Evolutionary conservation across 2,113 vertebrate species (phyloP), one percentile per base, ranked within the genome.

Genomic region (Gymnarchus niloticus): DNA sequence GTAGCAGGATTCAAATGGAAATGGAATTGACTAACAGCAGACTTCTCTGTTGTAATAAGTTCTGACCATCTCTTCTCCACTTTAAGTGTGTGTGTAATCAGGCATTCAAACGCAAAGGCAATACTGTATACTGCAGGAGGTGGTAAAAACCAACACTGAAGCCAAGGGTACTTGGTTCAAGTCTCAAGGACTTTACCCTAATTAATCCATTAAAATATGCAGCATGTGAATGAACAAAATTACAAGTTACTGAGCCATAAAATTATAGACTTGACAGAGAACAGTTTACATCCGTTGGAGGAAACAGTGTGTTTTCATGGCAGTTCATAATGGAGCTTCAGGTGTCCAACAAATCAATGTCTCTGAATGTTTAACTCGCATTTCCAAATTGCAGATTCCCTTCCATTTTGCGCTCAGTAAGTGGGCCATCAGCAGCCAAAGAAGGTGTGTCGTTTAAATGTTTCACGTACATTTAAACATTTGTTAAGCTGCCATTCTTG

Each of bases 131-230:
- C 77, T 51, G 77, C 77, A 0, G 65, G 41, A 73, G 65, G 65
- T 73, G 33, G 65, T 73, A 19, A 73, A 73, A 73, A 73, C 33
- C 65, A 28, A 17, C 33, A 28, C 41, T 73, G 65, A 37, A 73
- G 65, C 65, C 33, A 12, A 73, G 41, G 41, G 65, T 73, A 37
- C 65, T 41, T 37, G 33, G 65, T 28, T 33, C 41, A 12, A 2
- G 28, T 41, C 33, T 73, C 65, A 73, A 73, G 65, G 65, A 73
- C 33, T 73, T 73, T 73, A 73, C 41, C 65, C 65, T 41, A 73
- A 73, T 73, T 73, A 73, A 73, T 73, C 65, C 65, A 73, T 73
- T 73, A 73, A 73, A 73, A 73, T 73, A 73, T 73, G 65, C 61
- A 69, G 61, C 65, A 37, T 41, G 65, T 73, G 65, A 73, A 33